Evolutionary conservation across 2,113 vertebrate species (phyloP), one percentile per base, ranked within the genome.

Genomic region (Tyto alba): DNA sequence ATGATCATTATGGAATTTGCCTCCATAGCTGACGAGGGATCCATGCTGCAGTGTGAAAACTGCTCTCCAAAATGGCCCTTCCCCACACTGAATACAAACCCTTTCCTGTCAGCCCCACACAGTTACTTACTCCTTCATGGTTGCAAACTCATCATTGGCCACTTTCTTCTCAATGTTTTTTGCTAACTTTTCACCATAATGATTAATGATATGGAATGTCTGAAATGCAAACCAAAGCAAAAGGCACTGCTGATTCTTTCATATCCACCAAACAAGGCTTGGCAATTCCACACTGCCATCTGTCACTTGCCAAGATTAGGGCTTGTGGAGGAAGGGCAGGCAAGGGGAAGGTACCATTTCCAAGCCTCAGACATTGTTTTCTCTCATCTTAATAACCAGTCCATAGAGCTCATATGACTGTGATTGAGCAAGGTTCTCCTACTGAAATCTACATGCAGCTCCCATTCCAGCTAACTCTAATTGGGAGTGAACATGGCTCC

Each of bases 121-220:
- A 29, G 56, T 47, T 67, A 95, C 98, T 98, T 90, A 97, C 98
- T 98, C 92, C 85, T 97, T 98, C 4, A 82, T 4, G 12, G 96
- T 53, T 32, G 98, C 4, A 0, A 86, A 34, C 43, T 98, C 97
- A 11, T 95, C 82, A 10, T 96, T 97, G 69, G 98, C 98, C 60
- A 95, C 95, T 88, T 95, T 98, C 88, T 96, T 97, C 41, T 96
- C 96, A 83, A 98, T 64, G 73, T 96, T 98, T 64, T 88, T 95
- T 93, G 98, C 89, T 95, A 99, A 79, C 50, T 92, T 95, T 56
- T 98, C 95, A 79, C 97, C 98, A 71, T 98, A 98, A 9, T 89
- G 84, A 40, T 91, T 95, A 93, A 99, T 96, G 45, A 99, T 97
- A 25, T 74, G 96, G 52, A 99, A 98, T 98, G 99, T 99, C 99